Percentiles rank a stretch among this genome's conserved stretches.
Evolutionary conservation across 2,113 vertebrate genomes (phyloP).

Genomic region (Columbina picui): DNA sequence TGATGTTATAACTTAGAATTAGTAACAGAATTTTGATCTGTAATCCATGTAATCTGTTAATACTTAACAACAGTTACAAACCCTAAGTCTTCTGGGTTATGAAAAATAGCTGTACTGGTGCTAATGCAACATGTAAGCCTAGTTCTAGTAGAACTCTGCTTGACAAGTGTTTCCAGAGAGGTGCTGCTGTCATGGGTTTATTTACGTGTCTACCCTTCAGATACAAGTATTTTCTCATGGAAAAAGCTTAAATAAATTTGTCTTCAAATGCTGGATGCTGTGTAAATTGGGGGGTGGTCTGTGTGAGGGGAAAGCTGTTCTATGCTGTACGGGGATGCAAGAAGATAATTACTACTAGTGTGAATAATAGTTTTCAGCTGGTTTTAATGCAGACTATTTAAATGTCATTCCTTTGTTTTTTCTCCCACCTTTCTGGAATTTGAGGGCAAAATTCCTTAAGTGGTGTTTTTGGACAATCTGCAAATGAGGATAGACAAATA

Average conservation of each 20-base stretch:
- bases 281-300: neutral
- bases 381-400: neutral
- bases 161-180: neutral
- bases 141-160: neutral
- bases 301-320: neutral
- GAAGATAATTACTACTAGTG: neutral
- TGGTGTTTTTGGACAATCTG: neutral
- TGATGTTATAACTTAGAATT: neutral
- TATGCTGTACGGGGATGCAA: neutral
- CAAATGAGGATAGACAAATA: neutral
- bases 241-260: neutral
- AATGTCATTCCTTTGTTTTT: neutral
- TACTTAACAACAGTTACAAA: neutral
- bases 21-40: too few relatives aligned
- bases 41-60: constrained; percentile 13
- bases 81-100: neutral
- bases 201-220: neutral
- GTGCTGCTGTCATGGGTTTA: neutral
- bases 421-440: neutral
- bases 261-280: neutral
- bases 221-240: neutral
- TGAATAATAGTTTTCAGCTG: neutral
- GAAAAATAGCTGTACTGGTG: neutral
- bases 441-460: neutral
- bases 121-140: neutral